These are phyloP conservation scores for Scaptodrosophila latifasciaeformis DNA, from an alignment of 2,888 invertebrate species.

Conservation along the genomic window DNA sequence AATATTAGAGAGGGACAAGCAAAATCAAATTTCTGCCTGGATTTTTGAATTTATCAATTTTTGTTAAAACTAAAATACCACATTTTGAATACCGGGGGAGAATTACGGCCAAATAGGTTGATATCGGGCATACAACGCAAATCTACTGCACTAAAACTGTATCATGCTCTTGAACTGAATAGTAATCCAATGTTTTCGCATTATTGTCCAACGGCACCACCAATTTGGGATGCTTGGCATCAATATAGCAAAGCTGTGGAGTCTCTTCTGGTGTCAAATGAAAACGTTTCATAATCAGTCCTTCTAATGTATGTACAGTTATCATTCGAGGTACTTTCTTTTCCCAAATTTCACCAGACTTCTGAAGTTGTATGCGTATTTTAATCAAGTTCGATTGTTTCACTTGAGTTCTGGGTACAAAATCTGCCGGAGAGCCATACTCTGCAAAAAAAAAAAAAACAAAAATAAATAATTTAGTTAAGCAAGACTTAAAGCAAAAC, in stretches of 20 bases:
- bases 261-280: slow-evolving; percentile 73
- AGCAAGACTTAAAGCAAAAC: not conserved
- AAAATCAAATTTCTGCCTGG: too few species aligned
- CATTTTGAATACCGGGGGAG: slow-evolving; percentile 30
- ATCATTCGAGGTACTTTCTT: slow-evolving; percentile 87
- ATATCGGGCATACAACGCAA: not conserved
- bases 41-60: slow-evolving; percentile 10
- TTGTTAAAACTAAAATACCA: slow-evolving; percentile 44
- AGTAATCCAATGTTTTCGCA: slow-evolving; percentile 87
- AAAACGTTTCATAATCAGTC: slow-evolving; percentile 86
- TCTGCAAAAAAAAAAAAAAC: slow-evolving; percentile 77
- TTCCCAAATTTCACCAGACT: slow-evolving; percentile 76
- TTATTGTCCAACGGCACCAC: slow-evolving; percentile 87
- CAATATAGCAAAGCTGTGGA: slow-evolving; percentile 75
- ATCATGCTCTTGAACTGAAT: slow-evolving; percentile 89
- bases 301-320: slow-evolving; percentile 88
- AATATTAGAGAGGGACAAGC: too few species aligned
- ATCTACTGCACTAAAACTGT: slow-evolving; percentile 80
- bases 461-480: not conserved
- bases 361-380: slow-evolving; percentile 77
- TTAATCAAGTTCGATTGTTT: slow-evolving; percentile 83
- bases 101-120: not conserved
- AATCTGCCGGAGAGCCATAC: slow-evolving; percentile 88
- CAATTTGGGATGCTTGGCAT: slow-evolving; percentile 79
- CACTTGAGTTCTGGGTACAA: slow-evolving; percentile 79